Evolutionary conservation across 2,888 invertebrate species (phyloP).

Genomic region (Phlogophora meticulosa): DNA sequence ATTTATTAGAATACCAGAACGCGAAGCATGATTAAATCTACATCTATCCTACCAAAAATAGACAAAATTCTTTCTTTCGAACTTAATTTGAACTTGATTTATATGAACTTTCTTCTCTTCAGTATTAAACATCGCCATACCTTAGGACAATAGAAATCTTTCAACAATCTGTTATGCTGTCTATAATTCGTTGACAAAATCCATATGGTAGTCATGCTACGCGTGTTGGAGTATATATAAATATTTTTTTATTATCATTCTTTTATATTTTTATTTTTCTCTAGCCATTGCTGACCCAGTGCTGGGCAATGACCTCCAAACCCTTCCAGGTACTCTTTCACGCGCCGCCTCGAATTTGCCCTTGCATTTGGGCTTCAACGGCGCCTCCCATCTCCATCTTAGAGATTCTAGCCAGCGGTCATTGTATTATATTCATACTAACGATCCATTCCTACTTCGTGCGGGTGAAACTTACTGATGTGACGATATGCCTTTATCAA

Average conservation of each 20-base stretch:
- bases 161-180: no score
- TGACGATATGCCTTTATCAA: not conserved
- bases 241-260: not conserved
- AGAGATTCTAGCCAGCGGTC: constrained; percentile 15
- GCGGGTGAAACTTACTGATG: not conserved
- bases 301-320: constrained; percentile 25
- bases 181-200: no score
- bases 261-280: constrained; percentile 8
- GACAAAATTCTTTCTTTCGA: no score
- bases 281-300: constrained; percentile 35
- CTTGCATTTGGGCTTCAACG: not conserved
- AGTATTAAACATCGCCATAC: no score
- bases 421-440: constrained; percentile 34
- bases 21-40: no score
- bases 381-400: not conserved
- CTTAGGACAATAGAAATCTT: no score
- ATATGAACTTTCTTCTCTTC: no score
- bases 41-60: no score
- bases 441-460: not conserved
- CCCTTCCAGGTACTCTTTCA: constrained; percentile 36
- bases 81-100: no score
- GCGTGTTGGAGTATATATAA: no score
- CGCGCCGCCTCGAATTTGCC: not conserved
- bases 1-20: no score
- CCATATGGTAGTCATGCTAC: no score